Conservation (phyloP, 2,113 vertebrate genomes). For the Dicentrarchus labrax region DNA sequence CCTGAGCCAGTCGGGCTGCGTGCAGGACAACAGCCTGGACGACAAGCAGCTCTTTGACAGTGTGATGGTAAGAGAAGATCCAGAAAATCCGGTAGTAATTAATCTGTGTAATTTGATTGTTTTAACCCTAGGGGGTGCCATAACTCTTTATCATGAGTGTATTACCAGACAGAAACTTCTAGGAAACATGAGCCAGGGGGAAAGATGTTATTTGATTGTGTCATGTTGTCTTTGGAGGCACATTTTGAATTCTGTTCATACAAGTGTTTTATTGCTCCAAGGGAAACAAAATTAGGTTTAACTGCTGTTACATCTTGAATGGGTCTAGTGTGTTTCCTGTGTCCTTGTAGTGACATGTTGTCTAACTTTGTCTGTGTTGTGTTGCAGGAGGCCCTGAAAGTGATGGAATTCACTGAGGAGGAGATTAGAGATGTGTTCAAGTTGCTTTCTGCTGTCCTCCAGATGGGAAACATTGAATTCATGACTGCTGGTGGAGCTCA, state of each 20-base stretch:
- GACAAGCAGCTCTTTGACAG: slow-evolving; percentile 89
- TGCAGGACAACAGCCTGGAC: slow-evolving; percentile 87
- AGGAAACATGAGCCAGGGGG: slow-evolving; percentile 1
- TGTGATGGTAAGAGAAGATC: slow-evolving; percentile 87
- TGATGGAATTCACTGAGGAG: slow-evolving; percentile 91
- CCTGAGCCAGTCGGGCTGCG: slow-evolving; percentile 90
- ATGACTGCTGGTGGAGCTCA: slow-evolving; percentile 95
- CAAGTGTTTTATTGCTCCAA: not conserved
- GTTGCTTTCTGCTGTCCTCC: slow-evolving; percentile 91
- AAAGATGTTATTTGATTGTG: slow-evolving; percentile 1
- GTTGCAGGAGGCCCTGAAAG: slow-evolving; percentile 89
- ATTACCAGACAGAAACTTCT: not conserved
- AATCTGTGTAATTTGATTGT: not conserved
- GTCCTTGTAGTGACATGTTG: not conserved
- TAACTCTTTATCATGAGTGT: not conserved
- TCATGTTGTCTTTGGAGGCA: not conserved
- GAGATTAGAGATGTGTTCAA: slow-evolving; percentile 93
- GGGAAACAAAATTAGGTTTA: not conserved
- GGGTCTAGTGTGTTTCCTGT: not conserved
- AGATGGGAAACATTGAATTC: slow-evolving; percentile 93
- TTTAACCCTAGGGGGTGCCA: slow-evolving; percentile 70
- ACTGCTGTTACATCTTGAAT: not conserved
- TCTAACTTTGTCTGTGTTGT: slow-evolving; percentile 8
- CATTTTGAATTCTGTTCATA: not conserved
- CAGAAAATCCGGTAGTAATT: not conserved